Evolutionary conservation across 1,140 invertebrate species (phyloP).

Genomic region (Plutomurus gul): DNA sequence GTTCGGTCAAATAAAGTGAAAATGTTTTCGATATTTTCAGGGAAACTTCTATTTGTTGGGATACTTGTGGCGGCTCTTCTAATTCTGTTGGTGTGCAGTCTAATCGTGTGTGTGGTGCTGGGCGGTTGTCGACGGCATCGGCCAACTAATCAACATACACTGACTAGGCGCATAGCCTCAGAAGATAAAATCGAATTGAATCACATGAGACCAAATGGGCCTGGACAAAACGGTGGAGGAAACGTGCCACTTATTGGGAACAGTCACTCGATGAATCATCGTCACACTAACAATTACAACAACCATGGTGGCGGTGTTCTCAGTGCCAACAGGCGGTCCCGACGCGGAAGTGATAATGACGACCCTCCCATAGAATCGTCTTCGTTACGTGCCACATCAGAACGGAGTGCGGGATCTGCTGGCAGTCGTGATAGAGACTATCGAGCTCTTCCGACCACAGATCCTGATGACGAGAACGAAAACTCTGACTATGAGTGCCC

Average conservation of each 20-base stretch:
- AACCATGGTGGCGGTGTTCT: conserved; percentile 4
- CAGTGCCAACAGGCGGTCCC: not conserved
- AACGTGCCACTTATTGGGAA: conserved; percentile 26
- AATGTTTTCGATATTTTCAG: conserved; percentile 52
- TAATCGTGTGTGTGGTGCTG: conserved; percentile 63
- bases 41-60: conserved; percentile 63
- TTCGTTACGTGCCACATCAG: not conserved
- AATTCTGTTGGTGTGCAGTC: conserved; percentile 64
- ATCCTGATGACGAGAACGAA: conserved; percentile 42
- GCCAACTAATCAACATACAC: not conserved
- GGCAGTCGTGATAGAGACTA: conserved; percentile 19
- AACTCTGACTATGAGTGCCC: not conserved
- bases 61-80: conserved; percentile 65
- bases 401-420: not conserved
- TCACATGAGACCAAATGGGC: conserved; percentile 55
- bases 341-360: not conserved
- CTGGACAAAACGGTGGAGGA: conserved; percentile 36
- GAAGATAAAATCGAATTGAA: conserved; percentile 76
- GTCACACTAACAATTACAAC: not conserved
- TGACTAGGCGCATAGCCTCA: not conserved
- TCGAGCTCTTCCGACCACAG: conserved; percentile 45
- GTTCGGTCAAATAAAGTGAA: not conserved
- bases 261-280: not conserved
- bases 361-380: not conserved
- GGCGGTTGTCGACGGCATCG: conserved; percentile 30